Percentiles rank a stretch among this genome's conserved stretches.
Conservation (phyloP, 2,797 vertebrate genomes). For the Glossophaga mutica region DNA sequence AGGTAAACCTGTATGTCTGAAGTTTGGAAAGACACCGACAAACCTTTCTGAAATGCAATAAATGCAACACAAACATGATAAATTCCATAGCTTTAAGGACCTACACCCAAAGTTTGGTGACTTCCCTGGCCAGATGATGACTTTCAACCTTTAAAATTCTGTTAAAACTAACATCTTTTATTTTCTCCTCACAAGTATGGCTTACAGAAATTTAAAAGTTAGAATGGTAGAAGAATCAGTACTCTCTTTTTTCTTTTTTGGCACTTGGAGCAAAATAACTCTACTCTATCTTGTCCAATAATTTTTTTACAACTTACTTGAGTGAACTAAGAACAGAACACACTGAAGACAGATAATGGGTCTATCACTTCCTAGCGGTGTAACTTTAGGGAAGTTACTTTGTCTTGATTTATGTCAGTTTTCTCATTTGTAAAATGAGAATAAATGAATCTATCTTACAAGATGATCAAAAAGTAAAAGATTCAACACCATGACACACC, state of each 20-base stretch:
- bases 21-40: not conserved
- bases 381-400: not conserved
- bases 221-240: not conserved
- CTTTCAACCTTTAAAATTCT: not conserved
- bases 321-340: not conserved
- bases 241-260: not conserved
- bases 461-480: not conserved
- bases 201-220: not conserved
- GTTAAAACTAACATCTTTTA: not conserved
- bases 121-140: not conserved
- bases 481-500: not conserved
- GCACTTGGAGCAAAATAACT: not conserved
- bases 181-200: not conserved
- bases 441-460: not conserved
- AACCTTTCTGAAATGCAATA: not conserved
- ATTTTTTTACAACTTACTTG: not conserved
- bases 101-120: not conserved
- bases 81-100: slow-evolving; percentile 11
- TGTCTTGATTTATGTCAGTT: not conserved
- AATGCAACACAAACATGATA: not conserved
- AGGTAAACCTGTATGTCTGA: not conserved
- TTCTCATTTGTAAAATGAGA: not conserved
- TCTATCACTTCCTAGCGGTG: not conserved
- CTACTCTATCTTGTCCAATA: not conserved
- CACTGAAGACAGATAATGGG: not conserved